A percentile compares a stretch with the other conserved stretches of the same genome.
Evolutionary conservation across 2,113 vertebrate species (phyloP).

Genomic region (Delphinapterus leucas): DNA sequence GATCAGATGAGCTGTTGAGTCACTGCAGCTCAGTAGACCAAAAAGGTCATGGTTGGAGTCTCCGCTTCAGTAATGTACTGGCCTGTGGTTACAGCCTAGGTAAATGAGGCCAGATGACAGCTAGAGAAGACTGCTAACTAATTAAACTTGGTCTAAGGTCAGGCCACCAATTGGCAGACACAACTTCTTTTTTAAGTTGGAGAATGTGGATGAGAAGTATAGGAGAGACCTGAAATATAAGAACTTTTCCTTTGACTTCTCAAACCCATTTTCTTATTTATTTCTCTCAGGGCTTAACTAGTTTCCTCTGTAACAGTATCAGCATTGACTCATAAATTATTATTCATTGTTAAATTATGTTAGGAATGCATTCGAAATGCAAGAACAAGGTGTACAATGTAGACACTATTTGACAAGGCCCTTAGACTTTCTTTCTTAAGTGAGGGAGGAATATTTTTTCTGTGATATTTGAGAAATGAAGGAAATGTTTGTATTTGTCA

Average conservation of each 20-base stretch:
- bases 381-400: conserved; percentile 14
- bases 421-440: conserved; percentile 22
- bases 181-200: not conserved
- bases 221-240: not conserved
- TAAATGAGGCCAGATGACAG: conserved; percentile 49
- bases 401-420: conserved; percentile 36
- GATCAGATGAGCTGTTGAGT: conserved; percentile 45
- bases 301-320: conserved; percentile 24
- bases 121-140: conserved; percentile 50
- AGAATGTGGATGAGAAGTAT: not conserved
- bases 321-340: conserved; percentile 49
- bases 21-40: conserved; percentile 34
- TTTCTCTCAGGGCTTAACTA: conserved; percentile 37
- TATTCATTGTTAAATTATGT: conserved; percentile 49
- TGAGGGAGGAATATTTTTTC: conserved; percentile 1
- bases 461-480: conserved; percentile 55
- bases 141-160: conserved; percentile 42
- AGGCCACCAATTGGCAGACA: conserved; percentile 1
- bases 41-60: conserved; percentile 42
- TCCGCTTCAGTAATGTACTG: conserved; percentile 29
- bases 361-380: conserved; percentile 65
- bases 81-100: conserved; percentile 45
- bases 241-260: conserved; percentile 3
- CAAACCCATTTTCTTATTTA: not conserved
- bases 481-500: conserved; percentile 50